A percentile compares a stretch with the other conserved stretches of the same genome.
phyloP scores from a whole-genome alignment of 1,140 invertebrate species.

The Lepeophtheirus salmonis region DNA sequence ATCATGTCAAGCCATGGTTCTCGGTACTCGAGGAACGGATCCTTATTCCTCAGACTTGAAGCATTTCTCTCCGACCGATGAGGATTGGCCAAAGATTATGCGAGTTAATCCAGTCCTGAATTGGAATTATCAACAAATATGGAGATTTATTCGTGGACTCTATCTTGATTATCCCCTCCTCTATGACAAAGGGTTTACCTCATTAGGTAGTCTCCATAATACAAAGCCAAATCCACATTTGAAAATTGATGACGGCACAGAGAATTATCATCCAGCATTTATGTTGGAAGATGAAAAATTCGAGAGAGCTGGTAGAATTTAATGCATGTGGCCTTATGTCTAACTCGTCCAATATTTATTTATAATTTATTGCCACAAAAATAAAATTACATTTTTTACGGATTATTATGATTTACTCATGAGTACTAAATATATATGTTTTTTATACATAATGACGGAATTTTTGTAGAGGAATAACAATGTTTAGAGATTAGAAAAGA shows the following conservation, averaged over 20 bases:
- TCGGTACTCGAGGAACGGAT: conserved; percentile 70
- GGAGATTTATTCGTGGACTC: conserved; percentile 57
- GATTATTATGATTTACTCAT: too few species aligned
- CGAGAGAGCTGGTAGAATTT: conserved; percentile 21
- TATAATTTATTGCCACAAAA: too few species aligned
- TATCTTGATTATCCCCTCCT: conserved; percentile 67
- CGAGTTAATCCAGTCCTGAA: conserved; percentile 67
- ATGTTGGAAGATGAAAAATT: conserved; percentile 19
- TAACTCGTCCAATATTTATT: too few species aligned
- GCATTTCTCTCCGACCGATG: conserved; percentile 40
- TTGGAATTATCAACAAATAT: conserved; percentile 73
- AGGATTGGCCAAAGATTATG: conserved; percentile 66
- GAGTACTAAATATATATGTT: too few species aligned
- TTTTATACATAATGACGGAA: too few species aligned
- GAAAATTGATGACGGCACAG: neutral
- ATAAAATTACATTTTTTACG: too few species aligned
- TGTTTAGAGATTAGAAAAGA: too few species aligned
- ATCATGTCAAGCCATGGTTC: conserved; percentile 55
- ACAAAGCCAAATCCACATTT: neutral
- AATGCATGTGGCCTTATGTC: too few species aligned
- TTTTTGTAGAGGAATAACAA: too few species aligned
- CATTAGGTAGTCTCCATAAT: conserved; percentile 20
- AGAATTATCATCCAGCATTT: conserved; percentile 22
- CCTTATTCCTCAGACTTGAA: conserved; percentile 37
- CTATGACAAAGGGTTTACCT: conserved; percentile 46